Percentiles rank a stretch among this genome's conserved stretches.
Conservation (phyloP, 2,113 vertebrate species). For the Casuarius casuarius region DNA sequence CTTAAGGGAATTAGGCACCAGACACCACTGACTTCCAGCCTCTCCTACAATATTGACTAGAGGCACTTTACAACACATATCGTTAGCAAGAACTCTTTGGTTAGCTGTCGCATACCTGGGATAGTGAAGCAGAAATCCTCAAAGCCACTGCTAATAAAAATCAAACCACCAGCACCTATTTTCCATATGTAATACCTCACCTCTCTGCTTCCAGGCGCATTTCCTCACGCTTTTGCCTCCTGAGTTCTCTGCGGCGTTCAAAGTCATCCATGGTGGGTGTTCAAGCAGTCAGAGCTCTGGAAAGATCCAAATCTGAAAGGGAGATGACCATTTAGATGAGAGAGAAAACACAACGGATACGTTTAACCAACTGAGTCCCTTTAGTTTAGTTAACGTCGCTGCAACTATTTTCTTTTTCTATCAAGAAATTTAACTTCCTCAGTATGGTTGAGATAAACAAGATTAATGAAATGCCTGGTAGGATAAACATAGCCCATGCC, state of each 20-base stretch:
- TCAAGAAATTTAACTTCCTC: constrained; percentile 41
- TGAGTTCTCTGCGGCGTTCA: constrained; percentile 94
- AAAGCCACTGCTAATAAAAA: not conserved
- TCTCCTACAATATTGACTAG: not conserved
- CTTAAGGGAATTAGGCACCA: not conserved
- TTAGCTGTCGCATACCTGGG: not conserved
- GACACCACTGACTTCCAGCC: not conserved
- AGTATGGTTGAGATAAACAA: constrained; percentile 18
- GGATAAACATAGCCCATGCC: constrained; percentile 49
- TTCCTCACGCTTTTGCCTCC: constrained; percentile 98
- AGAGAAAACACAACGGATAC: not conserved
- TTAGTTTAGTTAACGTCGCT: not conserved
- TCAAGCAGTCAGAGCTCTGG: constrained; percentile 38
- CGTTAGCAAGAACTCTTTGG: not conserved
- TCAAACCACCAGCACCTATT: not conserved
- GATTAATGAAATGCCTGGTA: constrained; percentile 51
- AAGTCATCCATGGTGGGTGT: constrained; percentile 92
- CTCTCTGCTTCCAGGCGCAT: constrained; percentile 96
- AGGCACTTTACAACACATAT: not conserved
- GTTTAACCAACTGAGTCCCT: not conserved
- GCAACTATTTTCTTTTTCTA: constrained; percentile 37
- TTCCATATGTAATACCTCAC: constrained; percentile 70
- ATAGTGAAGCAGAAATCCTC: not conserved
- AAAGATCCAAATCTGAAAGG: constrained; percentile 46
- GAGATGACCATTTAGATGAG: not conserved